These are phyloP conservation scores for Leptonema lineaticorne DNA, from an alignment of 1,140 invertebrate species.

Conservation along the genomic window DNA sequence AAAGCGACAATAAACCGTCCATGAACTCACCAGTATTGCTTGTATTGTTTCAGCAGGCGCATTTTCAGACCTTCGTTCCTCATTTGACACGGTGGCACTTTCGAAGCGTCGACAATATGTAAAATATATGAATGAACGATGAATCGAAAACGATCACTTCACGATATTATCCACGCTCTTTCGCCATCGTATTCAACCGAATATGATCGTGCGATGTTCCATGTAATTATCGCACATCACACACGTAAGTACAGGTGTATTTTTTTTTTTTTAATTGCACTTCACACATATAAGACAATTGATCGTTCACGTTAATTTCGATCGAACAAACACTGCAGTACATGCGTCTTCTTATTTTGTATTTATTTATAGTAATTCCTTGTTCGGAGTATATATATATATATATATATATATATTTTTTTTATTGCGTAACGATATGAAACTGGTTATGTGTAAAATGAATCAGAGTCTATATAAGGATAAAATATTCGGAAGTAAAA, in stretches of 20 bases:
- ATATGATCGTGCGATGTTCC: neutral
- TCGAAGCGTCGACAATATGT: neutral
- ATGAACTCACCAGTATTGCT: too few species aligned
- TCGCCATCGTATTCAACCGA: neutral
- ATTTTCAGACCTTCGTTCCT: slow-evolving; percentile 40
- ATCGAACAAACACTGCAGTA: neutral
- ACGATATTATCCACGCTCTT: neutral
- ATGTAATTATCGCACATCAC: neutral
- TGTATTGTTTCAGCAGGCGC: slow-evolving; percentile 49
- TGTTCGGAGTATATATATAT: neutral
- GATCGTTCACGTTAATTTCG: neutral
- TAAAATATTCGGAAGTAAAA: too few species aligned
- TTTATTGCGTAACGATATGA: too few species aligned
- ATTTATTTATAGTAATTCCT: neutral
- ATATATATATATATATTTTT: neutral
- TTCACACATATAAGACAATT: neutral
- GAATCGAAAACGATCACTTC: neutral
- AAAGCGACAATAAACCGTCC: too few species aligned
- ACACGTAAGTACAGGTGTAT: too few species aligned
- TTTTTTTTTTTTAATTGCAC: slow-evolving; percentile 4
- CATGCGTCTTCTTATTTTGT: neutral
- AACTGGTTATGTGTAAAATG: too few species aligned
- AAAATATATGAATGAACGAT: neutral
- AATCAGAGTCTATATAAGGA: too few species aligned
- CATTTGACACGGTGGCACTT: neutral